A percentile compares a stretch with the other conserved stretches of the same genome.
Conservation (phyloP, 2,888 invertebrate genomes). For the Mesorhabditis belari region DNA sequence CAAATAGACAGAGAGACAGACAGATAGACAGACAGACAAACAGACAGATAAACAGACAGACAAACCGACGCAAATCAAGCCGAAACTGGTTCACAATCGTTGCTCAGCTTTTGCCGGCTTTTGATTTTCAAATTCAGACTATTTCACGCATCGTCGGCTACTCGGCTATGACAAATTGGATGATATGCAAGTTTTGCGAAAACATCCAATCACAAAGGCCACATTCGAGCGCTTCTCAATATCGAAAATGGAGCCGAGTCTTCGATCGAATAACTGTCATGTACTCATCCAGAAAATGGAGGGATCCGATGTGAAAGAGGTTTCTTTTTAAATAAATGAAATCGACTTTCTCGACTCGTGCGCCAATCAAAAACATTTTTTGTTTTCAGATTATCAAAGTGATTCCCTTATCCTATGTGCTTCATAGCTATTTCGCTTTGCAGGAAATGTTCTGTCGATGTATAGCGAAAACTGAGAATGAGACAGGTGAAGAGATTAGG, state of each 20-base stretch:
- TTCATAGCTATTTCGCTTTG: conserved; percentile 45
- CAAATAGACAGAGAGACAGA: too few relatives aligned
- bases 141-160: background rate
- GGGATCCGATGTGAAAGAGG: conserved; percentile 43
- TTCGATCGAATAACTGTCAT: conserved; percentile 37
- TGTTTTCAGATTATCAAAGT: conserved; percentile 38
- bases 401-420: conserved; percentile 41
- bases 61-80: conserved; percentile 12
- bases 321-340: too few relatives aligned
- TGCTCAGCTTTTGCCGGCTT: conserved; percentile 28
- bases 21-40: too few relatives aligned
- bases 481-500: conserved; percentile 24
- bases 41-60: too few relatives aligned
- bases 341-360: too few relatives aligned
- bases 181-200: background rate
- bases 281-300: conserved; percentile 49
- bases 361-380: too few relatives aligned
- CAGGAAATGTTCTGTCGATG: conserved; percentile 44
- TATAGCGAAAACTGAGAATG: conserved; percentile 35
- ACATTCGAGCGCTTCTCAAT: conserved; percentile 40
- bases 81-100: conserved; percentile 21
- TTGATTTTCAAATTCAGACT: conserved; percentile 21
- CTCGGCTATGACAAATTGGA: background rate
- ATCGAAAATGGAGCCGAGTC: conserved; percentile 28
- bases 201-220: background rate